Percentiles rank a stretch among this genome's conserved stretches.
These are phyloP conservation scores for Rhea pennata DNA, from an alignment of 2,113 vertebrate species.

Conservation along the genomic window DNA sequence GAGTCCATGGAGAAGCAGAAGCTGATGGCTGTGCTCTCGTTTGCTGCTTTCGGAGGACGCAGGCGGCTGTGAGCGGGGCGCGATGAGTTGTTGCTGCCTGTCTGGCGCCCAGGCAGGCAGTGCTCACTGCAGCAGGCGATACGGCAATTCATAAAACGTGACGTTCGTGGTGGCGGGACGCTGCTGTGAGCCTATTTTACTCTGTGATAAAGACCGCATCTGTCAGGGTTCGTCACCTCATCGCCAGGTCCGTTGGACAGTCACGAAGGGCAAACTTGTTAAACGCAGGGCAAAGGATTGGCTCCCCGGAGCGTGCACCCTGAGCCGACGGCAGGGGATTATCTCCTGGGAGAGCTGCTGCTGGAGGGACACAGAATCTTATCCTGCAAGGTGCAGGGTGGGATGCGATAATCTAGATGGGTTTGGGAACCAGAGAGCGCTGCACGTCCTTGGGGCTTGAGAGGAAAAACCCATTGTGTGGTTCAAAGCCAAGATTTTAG, in stretches of 20 bases:
- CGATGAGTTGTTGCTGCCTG: neutral
- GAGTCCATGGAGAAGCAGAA: neutral
- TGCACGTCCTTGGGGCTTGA: neutral
- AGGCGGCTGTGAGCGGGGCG: neutral
- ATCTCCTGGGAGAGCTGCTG: neutral
- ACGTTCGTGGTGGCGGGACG: slow-evolving; percentile 16
- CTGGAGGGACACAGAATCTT: neutral
- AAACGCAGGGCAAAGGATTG: neutral
- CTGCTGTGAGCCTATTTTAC: slow-evolving; percentile 45
- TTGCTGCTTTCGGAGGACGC: slow-evolving; percentile 20
- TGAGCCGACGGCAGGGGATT: neutral
- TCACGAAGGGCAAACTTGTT: neutral
- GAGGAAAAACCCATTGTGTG: slow-evolving; percentile 1
- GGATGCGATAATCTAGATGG: neutral
- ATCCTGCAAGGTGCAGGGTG: neutral
- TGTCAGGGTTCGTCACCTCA: slow-evolving; percentile 18
- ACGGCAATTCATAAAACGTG: slow-evolving; percentile 43
- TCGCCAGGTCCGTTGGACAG: neutral
- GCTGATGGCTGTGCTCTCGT: slow-evolving; percentile 11
- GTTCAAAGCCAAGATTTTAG: slow-evolving; percentile 41
- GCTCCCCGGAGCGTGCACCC: neutral
- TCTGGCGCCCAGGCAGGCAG: neutral
- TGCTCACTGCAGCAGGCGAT: slow-evolving; percentile 23
- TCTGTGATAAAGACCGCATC: slow-evolving; percentile 46
- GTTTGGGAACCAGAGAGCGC: neutral